Evolutionary conservation across 2,888 invertebrate genomes (phyloP).

Genomic region (Lepidonotus clava): DNA sequence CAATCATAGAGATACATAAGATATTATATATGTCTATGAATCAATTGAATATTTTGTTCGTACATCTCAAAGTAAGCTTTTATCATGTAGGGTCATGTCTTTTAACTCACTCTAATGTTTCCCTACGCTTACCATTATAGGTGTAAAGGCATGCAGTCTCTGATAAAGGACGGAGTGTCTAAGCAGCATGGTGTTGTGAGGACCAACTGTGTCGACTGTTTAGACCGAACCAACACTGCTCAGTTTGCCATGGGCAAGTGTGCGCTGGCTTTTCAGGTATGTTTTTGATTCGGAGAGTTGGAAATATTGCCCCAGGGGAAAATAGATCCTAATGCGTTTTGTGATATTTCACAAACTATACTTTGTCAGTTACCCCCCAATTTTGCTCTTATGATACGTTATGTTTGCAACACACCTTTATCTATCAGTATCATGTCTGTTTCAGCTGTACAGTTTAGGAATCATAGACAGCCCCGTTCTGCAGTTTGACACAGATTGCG

Average conservation of each 20-base stretch:
- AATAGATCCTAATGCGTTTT: too few relatives aligned
- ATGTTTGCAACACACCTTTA: background rate
- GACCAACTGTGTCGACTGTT: slow-evolving; percentile 99
- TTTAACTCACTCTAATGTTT: too few relatives aligned
- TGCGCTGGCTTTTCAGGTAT: slow-evolving; percentile 84
- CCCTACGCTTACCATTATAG: slow-evolving; percentile 65
- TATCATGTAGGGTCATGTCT: too few relatives aligned
- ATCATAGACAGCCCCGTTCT: slow-evolving; percentile 89
- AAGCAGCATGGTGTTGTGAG: slow-evolving; percentile 84
- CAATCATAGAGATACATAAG: too few relatives aligned
- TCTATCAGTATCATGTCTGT: slow-evolving; percentile 61
- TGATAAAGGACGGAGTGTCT: slow-evolving; percentile 62
- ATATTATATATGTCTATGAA: too few relatives aligned
- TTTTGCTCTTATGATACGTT: too few relatives aligned
- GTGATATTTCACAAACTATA: too few relatives aligned
- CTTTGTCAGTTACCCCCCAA: too few relatives aligned
- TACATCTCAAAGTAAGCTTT: too few relatives aligned
- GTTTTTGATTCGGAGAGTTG: too few relatives aligned
- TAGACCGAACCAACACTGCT: slow-evolving; percentile 99
- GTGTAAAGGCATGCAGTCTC: slow-evolving; percentile 69
- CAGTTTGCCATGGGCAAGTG: slow-evolving; percentile 98
- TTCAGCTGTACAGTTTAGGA: slow-evolving; percentile 93
- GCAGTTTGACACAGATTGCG: slow-evolving; percentile 95
- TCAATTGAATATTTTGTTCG: too few relatives aligned
- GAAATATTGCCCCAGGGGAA: too few relatives aligned